phyloP scores from a whole-genome alignment of 2,888 invertebrate genomes.

The Eupithecia pulchellata region DNA sequence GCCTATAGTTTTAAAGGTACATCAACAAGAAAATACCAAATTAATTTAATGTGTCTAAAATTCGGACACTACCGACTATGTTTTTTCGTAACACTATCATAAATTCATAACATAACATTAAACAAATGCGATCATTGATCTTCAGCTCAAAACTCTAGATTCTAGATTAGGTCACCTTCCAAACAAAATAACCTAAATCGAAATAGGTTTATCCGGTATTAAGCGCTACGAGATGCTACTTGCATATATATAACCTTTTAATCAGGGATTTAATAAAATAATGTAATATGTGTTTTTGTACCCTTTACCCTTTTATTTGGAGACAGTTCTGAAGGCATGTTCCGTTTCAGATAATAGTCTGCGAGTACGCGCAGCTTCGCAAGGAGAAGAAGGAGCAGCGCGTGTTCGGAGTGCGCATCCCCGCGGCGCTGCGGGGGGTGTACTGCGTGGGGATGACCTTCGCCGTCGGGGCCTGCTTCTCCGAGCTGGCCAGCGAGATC shows the following conservation, averaged over 20 bases:
- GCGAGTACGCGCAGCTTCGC: slow-evolving; percentile 71
- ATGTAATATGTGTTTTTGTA: no score
- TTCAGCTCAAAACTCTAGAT: neutral
- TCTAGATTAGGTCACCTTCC: neutral
- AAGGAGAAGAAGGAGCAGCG: slow-evolving; percentile 66
- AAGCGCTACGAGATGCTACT: no score
- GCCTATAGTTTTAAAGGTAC: no score
- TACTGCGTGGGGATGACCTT: slow-evolving; percentile 91
- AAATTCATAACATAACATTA: no score
- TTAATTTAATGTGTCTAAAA: no score
- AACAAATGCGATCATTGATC: neutral
- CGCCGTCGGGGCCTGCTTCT: slow-evolving; percentile 91
- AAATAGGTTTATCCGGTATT: no score
- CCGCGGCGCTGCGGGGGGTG: slow-evolving; percentile 88
- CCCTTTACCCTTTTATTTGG: no score
- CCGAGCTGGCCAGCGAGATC: slow-evolving; percentile 95
- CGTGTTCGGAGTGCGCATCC: slow-evolving; percentile 86
- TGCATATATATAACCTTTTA: no score
- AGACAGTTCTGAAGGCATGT: neutral
- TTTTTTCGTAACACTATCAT: no score
- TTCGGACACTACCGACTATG: no score
- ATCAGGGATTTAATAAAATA: no score
- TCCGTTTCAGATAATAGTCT: slow-evolving; percentile 65
- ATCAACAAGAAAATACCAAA: no score
- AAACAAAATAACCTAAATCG: neutral